Conservation (phyloP, 2,888 invertebrate genomes). For the Melipona bicolor region DNA sequence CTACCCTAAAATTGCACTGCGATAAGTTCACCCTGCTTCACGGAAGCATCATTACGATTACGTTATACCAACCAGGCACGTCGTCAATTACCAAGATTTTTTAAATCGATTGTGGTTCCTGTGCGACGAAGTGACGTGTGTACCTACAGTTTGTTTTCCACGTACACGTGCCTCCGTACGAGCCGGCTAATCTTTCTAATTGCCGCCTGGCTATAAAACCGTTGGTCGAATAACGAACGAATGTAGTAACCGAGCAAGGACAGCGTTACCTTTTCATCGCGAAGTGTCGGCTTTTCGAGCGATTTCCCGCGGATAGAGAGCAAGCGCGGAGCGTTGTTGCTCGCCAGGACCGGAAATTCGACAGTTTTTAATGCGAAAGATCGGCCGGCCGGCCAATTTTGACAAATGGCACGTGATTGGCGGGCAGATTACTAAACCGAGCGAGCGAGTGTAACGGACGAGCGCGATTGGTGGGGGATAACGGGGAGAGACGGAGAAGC, state of each 20-base stretch:
- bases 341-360: conserved; percentile 1
- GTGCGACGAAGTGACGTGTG: neutral
- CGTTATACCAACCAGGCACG: neutral
- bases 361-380: conserved; percentile 44
- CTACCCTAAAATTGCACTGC: neutral
- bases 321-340: neutral
- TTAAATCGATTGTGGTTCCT: conserved; percentile 1
- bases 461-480: conserved; percentile 54
- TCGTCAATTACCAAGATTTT: conserved; percentile 9
- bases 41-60: neutral
- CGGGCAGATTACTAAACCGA: conserved; percentile 54
- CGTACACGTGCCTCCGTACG: neutral
- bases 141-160: neutral
- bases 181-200: neutral
- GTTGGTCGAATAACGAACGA: too few relatives aligned
- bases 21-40: neutral
- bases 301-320: neutral
- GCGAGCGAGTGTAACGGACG: conserved; percentile 55
- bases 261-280: too few relatives aligned
- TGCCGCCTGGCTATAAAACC: neutral
- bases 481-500: conserved; percentile 35
- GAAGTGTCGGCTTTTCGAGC: too few relatives aligned
- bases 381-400: conserved; percentile 43
- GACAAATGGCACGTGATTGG: conserved; percentile 59
- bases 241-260: too few relatives aligned